Conservation (phyloP, 2,888 invertebrate genomes). For the Anoncus sp. region DNA sequence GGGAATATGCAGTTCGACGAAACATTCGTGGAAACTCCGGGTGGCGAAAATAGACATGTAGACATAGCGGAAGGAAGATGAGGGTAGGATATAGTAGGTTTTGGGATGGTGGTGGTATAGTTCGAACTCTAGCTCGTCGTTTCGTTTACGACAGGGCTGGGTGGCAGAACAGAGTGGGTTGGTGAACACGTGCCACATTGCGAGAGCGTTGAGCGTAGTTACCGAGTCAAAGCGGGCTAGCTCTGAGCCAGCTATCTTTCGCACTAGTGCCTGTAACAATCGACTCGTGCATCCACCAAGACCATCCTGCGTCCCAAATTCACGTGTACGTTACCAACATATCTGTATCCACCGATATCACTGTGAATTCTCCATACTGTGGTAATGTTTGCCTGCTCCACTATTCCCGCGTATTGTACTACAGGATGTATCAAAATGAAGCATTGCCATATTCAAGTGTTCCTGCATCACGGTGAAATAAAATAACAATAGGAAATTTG, state of each 20-base stretch:
- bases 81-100: conserved; percentile 42
- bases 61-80: conserved; percentile 41
- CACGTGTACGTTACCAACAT: conserved; percentile 33
- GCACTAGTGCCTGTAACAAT: conserved; percentile 40
- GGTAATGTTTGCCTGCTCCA: conserved; percentile 23
- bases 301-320: conserved; percentile 43
- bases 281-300: conserved; percentile 34
- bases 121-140: conserved; percentile 45
- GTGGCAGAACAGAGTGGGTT: neutral
- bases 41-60: conserved; percentile 47
- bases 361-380: conserved; percentile 21
- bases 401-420: conserved; percentile 11
- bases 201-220: conserved; percentile 38
- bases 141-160: conserved; percentile 38
- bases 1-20: conserved; percentile 39
- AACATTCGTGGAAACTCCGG: conserved; percentile 49
- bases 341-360: conserved; percentile 32
- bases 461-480: neutral
- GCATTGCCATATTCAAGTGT: neutral
- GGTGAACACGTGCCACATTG: conserved; percentile 41
- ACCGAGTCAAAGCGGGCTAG: conserved; percentile 39
- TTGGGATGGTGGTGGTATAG: conserved; percentile 33
- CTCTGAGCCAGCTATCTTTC: conserved; percentile 33
- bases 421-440: conserved; percentile 25
- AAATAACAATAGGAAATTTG: too few species aligned